Evolutionary conservation across 2,113 vertebrate genomes (phyloP).

Genomic region (Cinclus mexicanus): DNA sequence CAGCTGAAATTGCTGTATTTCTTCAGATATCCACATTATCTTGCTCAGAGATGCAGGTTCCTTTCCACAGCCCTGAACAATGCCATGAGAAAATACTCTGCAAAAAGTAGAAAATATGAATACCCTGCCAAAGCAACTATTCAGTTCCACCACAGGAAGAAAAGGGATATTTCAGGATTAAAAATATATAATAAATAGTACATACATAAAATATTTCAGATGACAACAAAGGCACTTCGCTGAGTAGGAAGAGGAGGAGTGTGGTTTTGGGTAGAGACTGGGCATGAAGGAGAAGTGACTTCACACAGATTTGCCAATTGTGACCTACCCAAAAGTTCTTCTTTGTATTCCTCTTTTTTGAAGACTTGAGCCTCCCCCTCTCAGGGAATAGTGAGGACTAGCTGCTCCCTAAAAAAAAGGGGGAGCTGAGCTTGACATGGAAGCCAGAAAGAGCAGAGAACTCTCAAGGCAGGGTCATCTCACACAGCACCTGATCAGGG

Average conservation of each 20-base stretch:
- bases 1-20: not conserved
- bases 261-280: not conserved
- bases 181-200: not conserved
- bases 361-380: not conserved
- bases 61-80: conserved; percentile 13
- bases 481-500: not conserved
- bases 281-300: fast-evolving
- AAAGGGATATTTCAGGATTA: not conserved
- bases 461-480: not conserved
- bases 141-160: not conserved
- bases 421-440: not conserved
- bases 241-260: not conserved
- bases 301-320: not conserved
- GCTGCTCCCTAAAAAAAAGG: not conserved
- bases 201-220: not conserved
- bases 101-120: not conserved
- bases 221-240: not conserved
- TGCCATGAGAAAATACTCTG: not conserved
- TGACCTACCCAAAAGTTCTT: not conserved
- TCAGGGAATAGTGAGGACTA: not conserved
- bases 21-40: not conserved
- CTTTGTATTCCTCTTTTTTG: not conserved
- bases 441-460: not conserved
- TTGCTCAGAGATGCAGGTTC: not conserved
- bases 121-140: not conserved